Conservation (phyloP, 2,797 vertebrate species). For the Staurois parvus region DNA sequence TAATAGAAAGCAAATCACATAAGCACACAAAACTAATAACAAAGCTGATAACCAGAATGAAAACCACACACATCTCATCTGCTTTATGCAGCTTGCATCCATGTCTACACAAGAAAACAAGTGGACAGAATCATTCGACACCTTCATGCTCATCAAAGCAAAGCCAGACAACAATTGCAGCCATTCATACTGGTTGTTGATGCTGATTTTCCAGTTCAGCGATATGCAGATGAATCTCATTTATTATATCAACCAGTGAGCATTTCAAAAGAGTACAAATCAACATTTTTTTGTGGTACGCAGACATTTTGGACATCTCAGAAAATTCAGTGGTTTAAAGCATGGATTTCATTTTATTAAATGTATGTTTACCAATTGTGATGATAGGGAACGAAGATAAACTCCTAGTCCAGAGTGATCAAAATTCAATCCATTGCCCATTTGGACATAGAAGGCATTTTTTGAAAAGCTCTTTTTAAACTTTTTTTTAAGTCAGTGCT, state of each 20-base stretch:
- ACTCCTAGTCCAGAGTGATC: too few species aligned
- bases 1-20: not conserved
- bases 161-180: conserved; percentile 35
- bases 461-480: too few species aligned
- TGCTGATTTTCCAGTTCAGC: conserved; percentile 11
- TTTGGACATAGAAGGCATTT: too few species aligned
- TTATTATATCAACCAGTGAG: not conserved
- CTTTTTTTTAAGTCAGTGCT: too few species aligned
- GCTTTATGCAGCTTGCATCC: conserved; percentile 36
- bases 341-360: not conserved
- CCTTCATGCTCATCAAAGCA: conserved; percentile 40
- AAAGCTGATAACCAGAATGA: conserved; percentile 28
- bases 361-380: too few species aligned
- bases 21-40: conserved; percentile 16
- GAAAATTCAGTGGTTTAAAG: not conserved
- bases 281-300: not conserved
- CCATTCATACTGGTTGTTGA: conserved; percentile 29
- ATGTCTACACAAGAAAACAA: conserved; percentile 41
- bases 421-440: too few species aligned
- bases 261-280: not conserved
- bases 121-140: conserved; percentile 50
- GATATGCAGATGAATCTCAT: conserved; percentile 35
- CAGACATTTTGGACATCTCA: not conserved
- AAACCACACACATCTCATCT: conserved; percentile 43
- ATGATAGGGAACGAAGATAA: too few species aligned